Evolutionary conservation across 2,888 invertebrate species (phyloP).

Genomic region (Diogma glabrata): DNA sequence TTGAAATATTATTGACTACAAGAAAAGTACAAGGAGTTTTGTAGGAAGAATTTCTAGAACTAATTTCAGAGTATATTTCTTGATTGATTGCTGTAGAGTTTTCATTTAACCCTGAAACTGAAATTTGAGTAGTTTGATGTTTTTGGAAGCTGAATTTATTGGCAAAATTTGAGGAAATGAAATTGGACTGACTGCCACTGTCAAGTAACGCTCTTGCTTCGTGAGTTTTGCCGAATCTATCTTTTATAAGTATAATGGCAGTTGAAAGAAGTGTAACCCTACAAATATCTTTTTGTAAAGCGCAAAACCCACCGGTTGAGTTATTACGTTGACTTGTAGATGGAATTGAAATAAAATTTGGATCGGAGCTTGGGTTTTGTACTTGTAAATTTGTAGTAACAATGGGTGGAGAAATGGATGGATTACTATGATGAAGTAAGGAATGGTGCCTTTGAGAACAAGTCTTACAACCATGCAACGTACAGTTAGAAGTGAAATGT

Average conservation of each 20-base stretch:
- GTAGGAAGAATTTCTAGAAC: background rate
- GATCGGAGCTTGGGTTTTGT: too few species aligned
- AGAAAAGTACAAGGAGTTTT: background rate
- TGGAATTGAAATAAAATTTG: too few species aligned
- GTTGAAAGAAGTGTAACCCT: background rate
- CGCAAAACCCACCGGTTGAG: background rate
- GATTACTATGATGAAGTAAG: background rate
- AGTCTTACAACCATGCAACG: background rate
- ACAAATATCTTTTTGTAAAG: background rate
- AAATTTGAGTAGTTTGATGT: background rate
- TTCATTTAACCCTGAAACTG: background rate
- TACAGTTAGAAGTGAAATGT: too few species aligned
- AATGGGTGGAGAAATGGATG: background rate
- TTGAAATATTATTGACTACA: background rate
- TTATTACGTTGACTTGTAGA: background rate
- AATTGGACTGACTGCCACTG: background rate
- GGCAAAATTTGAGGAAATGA: background rate
- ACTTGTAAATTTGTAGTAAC: background rate
- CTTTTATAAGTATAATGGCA: background rate
- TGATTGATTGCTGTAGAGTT: background rate
- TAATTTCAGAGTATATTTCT: background rate
- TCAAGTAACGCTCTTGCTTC: background rate
- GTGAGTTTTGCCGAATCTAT: background rate
- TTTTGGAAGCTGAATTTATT: background rate
- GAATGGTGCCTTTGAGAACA: background rate